Evolutionary conservation across 2,797 vertebrate genomes (phyloP), one percentile per base, ranked within the genome.

Genomic region (Zenarchopterus dispar): DNA sequence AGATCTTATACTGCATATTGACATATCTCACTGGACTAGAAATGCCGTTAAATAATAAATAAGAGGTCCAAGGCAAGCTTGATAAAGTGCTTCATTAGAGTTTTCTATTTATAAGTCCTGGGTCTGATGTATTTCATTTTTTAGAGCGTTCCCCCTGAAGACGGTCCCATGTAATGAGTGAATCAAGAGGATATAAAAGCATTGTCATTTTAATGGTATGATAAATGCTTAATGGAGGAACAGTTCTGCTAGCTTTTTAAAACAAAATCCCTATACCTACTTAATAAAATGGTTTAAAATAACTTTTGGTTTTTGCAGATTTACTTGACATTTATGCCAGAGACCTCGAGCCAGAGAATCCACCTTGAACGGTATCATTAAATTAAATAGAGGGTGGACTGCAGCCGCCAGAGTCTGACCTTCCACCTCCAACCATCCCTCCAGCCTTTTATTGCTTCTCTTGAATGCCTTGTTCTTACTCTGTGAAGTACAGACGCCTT

Each of bases 41-140:
- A 77, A 67, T 61, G 36, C 28, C 21, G 24, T 70, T 84, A 68
- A 87, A 87, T 84, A 88, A 90, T 90, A 87, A 90, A 87, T 88
- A 87, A 77, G 76, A 58, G 24, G 57, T 84, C 64, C 23, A 68
- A 70, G 64, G 57, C 59, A 55, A 62, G 69, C 73, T 77, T 84
- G 81, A 89, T 75, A 71, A 88, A 90, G 67, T 73, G 63, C 80
- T 88, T 90, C 77, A 88, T 90, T 90, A 89, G 75, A 62, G 61
- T 43, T 62, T 64, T 74, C 73, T 89, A 82, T 91, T 89, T 85
- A 84, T 87, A 81, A 87, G 79, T 80, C 57, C 60, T 16, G 3
- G 57, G 52, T 75, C 58, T 78, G 67, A 77, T 82, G 59, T 75
- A 31, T 84, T 79, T 79, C 62, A 66, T 78, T 83, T 63, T 77